Base-by-base conservation (phyloP, 2,797 vertebrate species). In the Hippoglossus hippoglossus region DNA sequence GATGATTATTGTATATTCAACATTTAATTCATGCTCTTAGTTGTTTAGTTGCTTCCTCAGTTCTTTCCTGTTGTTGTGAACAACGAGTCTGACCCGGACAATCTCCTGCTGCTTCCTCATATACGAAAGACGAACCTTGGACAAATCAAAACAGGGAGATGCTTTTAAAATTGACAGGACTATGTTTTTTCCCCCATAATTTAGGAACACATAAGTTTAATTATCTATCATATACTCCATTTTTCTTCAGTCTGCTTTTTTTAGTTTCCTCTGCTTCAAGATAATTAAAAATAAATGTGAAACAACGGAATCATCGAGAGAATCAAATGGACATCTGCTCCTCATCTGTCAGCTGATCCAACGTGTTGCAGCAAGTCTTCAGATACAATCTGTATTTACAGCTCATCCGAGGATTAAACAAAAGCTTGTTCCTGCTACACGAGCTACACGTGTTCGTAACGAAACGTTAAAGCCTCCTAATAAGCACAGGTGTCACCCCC, bases 401-500 rank as follows among this genome's bases (percentile, higher is more conserved):
- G 74, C 63, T 74, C 77, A 71, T 67, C 34, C 55, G 25, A 26
- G 54, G 65, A 88, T 87, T 80, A 73, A 44, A 63, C 59, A 55
- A 54, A 28, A 51, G 49, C 66, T 0, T 61, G 58, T 16, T 57
- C 74, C 36, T 0, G 65, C 68, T 72, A 69, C 63, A 73, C 10
- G 68, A 70, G 34, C 24, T 49, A 53, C 69, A 60, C 63, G 47
- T 61, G 69, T 71, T 75, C 55, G 31, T 44, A 53, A 59, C 46
- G 24, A 53, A 67, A 44, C 18, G 79, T 88, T 81, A 73, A 83
- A 88, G 82, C 73, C 71, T 54, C 72, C 67, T 87, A 80, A 89
- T 84, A 76, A 82, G 82, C 67, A 25, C 47, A 79, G 84, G 91
- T 90, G 91, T 90, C 89, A 78, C 79, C 75, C 65, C 24, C 31